Percentiles rank a stretch among this genome's conserved stretches.
Conservation (phyloP, 2,888 invertebrate species). For the Bellardia bayeri region DNA sequence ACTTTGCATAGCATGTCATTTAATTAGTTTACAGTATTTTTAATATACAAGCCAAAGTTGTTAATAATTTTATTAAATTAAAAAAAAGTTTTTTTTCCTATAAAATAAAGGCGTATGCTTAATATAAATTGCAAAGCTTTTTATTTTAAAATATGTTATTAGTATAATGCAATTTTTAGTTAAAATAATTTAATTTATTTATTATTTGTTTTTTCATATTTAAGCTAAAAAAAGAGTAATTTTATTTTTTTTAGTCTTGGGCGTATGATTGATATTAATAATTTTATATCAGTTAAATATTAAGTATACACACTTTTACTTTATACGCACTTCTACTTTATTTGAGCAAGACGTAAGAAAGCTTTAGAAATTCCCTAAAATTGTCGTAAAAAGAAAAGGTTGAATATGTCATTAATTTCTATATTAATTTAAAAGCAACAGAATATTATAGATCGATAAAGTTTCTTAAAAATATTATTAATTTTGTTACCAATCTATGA, state of each 20-base stretch:
- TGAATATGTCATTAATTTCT: no score
- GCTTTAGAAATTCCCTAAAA: no score
- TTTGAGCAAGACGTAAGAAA: no score
- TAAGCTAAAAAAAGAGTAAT: neutral
- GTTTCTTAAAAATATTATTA: no score
- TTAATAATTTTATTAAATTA: slow-evolving; percentile 1
- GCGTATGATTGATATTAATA: no score
- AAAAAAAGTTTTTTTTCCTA: neutral
- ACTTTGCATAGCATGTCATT: neutral
- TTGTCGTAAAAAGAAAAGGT: no score
- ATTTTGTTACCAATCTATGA: no score
- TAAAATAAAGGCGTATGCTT: neutral
- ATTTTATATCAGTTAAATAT: no score
- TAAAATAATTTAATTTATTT: neutral
- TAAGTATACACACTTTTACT: neutral
- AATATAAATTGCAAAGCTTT: neutral
- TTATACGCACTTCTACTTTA: neutral
- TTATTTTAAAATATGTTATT: neutral
- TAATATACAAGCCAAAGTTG: neutral
- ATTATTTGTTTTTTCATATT: neutral
- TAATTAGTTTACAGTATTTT: slow-evolving; percentile 5
- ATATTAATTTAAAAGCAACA: no score
- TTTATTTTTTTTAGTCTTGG: no score
- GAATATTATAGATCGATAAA: no score
- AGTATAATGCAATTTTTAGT: neutral